Evolutionary conservation across 2,113 vertebrate species (phyloP).

Genomic region (Sebastes fasciatus): DNA sequence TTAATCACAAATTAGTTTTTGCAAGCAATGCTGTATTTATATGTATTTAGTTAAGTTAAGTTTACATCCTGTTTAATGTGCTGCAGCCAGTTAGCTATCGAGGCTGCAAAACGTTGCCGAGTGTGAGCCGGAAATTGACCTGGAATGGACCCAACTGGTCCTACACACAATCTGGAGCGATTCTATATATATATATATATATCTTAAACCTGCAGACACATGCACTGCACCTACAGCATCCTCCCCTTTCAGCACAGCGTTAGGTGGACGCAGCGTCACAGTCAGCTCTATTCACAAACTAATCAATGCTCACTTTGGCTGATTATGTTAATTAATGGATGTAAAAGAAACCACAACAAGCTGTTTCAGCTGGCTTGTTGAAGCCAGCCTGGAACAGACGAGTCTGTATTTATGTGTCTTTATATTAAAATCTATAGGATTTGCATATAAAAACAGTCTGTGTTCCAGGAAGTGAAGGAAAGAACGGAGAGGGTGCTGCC

Average conservation of each 20-base stretch:
- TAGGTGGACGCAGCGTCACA: neutral
- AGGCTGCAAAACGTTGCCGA: neutral
- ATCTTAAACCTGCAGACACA: neutral
- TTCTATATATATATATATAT: neutral
- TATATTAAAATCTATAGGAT: neutral
- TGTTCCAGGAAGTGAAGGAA: conserved; percentile 25
- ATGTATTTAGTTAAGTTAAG: too few relatives aligned
- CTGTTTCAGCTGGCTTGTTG: neutral
- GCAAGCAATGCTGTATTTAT: too few relatives aligned
- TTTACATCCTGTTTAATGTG: neutral
- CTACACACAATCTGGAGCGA: neutral
- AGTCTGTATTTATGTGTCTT: conserved; percentile 2
- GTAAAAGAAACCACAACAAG: neutral
- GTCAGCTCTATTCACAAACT: neutral
- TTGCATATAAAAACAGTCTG: conserved; percentile 13
- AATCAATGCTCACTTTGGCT: neutral
- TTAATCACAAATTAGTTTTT: neutral
- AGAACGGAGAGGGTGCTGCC: conserved; percentile 3
- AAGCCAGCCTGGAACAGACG: neutral
- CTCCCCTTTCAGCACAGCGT: neutral
- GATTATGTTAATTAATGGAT: neutral
- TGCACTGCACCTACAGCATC: neutral
- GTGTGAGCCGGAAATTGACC: neutral
- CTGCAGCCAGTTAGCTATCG: neutral
- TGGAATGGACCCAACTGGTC: neutral